A percentile compares a stretch with the other conserved stretches of the same genome.
These are phyloP conservation scores for Apamea monoglypha DNA, from an alignment of 2,888 invertebrate species.

Conservation along the genomic window DNA sequence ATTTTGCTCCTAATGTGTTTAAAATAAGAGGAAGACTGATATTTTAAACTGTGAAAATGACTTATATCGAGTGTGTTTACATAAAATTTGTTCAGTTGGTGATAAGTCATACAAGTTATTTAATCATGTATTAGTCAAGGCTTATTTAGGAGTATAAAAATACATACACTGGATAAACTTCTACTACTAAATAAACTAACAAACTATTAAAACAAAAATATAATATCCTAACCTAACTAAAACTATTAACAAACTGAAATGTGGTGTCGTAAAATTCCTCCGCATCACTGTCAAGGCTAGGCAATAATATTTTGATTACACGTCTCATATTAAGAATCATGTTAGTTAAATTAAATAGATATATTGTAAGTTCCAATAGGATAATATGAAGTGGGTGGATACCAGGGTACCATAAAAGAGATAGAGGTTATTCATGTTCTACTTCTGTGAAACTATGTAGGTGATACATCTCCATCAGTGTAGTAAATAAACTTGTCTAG, in stretches of 20 bases:
- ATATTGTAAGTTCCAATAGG: background rate
- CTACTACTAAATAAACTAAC: no score
- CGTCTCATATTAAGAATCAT: background rate
- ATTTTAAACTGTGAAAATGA: background rate
- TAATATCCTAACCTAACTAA: background rate
- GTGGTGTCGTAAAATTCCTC: background rate
- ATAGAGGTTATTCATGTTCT: background rate
- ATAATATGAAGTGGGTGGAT: slow-evolving; percentile 45
- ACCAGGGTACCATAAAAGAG: slow-evolving; percentile 1
- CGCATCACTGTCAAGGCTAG: background rate
- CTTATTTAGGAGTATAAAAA: no score
- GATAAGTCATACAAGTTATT: background rate
- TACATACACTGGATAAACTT: no score
- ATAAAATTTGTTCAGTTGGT: background rate
- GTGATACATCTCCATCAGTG: background rate
- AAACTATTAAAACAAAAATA: no score
- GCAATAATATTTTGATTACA: background rate
- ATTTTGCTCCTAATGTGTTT: background rate
- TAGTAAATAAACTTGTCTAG: background rate
- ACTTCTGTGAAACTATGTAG: no score
- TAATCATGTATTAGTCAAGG: background rate
- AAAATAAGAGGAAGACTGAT: background rate
- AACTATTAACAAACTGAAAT: background rate
- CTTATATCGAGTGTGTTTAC: background rate
- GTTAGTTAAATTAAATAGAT: background rate